Conservation (phyloP, 1,140 invertebrate species). For the Dufourea novaeangliae region DNA sequence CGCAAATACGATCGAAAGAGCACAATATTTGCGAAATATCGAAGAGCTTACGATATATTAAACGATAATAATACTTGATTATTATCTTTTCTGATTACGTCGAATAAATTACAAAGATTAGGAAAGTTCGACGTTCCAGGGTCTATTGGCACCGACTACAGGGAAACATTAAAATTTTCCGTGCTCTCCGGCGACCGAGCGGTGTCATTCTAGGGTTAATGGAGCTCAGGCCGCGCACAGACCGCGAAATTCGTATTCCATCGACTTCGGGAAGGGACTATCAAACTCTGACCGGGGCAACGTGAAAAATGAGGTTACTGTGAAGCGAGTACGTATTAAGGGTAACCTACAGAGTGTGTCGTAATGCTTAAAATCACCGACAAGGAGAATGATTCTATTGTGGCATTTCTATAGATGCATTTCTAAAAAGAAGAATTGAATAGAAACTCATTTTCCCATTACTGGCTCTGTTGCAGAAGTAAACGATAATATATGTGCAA, state of each 20-base stretch:
- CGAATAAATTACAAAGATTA: not conserved
- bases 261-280: not conserved
- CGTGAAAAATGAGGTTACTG: conserved; percentile 4
- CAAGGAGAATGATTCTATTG: no score
- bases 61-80: no score
- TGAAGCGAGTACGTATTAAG: conserved; percentile 1
- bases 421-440: no score
- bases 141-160: not conserved
- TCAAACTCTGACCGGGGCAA: not conserved
- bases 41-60: no score
- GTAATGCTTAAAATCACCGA: not conserved
- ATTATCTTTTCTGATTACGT: no score
- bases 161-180: not conserved
- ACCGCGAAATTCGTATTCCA: conserved; percentile 3
- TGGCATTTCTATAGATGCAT: no score
- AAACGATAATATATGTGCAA: no score
- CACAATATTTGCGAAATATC: no score
- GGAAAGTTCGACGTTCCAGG: not conserved
- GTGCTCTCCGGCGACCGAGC: not conserved
- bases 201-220: conserved; percentile 3
- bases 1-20: no score
- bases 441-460: no score
- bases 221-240: not conserved
- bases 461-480: no score
- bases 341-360: not conserved